Base-by-base conservation (phyloP, 2,797 vertebrate genomes). In the Morus bassanus region DNA sequence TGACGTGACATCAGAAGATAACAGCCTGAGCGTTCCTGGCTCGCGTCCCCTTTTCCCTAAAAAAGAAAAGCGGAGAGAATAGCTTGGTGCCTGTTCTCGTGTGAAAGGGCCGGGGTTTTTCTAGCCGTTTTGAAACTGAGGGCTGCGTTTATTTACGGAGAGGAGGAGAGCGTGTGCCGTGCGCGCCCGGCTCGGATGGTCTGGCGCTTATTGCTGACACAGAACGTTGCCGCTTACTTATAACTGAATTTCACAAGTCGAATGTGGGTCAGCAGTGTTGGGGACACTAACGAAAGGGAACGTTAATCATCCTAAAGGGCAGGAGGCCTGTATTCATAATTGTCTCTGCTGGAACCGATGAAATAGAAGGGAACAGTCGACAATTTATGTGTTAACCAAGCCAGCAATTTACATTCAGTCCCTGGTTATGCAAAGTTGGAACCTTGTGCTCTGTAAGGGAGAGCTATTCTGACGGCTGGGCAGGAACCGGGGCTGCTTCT, bases 361-460 rank as follows among this genome's bases (percentile, higher is more conserved):
- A 92, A 94, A 91, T 39, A 78, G 95, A 67, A 69, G 79, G 88
- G 96, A 96, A 80, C 89, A 93, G 95, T 60, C 24, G 80, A 53
- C 89, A 73, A 68, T 93, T 94, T 88, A 27, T 65, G 43, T 72
- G 64, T 76, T 79, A 77, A 81, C 88, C 37, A 9, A 56, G 80
- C 9, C 68, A 37, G 65, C 51, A 63, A 74, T 85, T 94, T 93
- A 63, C 92, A 77, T 96, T 93, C 92, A 76, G 85, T 86, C 63
- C 91, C 92, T 93, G 90, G 89, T 80, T 83, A 50, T 61, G 88
- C 67, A 31, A 18, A 90, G 61, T 24, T 88, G 77, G 65, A 25
- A 73, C 46, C 46, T 13, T 17, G 30, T 35, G 46, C 72, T 61
- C 85, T n/a, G 60, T n/a, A 33, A 68, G 93, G 46, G 77, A 72